Conservation (phyloP, 2,797 vertebrate species). For the Picus viridis region DNA sequence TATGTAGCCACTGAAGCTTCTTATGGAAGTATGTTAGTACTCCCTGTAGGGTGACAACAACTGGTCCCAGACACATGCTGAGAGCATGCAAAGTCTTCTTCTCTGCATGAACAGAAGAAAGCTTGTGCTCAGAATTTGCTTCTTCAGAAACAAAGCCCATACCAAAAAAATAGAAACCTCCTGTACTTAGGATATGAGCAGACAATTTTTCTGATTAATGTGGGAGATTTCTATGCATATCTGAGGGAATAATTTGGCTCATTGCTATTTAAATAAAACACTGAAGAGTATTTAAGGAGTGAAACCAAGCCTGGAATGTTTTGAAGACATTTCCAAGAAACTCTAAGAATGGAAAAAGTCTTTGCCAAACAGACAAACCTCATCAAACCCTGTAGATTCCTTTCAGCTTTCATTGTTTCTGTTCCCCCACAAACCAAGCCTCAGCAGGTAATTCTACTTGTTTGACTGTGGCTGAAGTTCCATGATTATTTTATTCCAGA, state of each 20-base stretch:
- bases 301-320: slow-evolving; percentile 61
- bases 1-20: background rate
- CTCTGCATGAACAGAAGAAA: background rate
- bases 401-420: slow-evolving; percentile 58
- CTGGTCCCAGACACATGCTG: background rate
- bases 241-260: slow-evolving; percentile 56
- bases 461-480: background rate
- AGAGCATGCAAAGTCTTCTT: background rate
- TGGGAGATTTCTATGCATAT: slow-evolving; percentile 29
- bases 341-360: slow-evolving; percentile 40
- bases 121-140: background rate
- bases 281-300: slow-evolving; percentile 35
- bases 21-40: background rate
- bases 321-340: slow-evolving; percentile 62
- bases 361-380: slow-evolving; percentile 60
- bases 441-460: slow-evolving; percentile 58
- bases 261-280: slow-evolving; percentile 53
- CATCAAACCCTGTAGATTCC: slow-evolving; percentile 46
- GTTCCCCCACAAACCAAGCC: slow-evolving; percentile 1
- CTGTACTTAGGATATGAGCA: background rate
- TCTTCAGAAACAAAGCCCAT: background rate
- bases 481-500: slow-evolving; percentile 11
- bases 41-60: background rate
- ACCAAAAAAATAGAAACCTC: background rate
- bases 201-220: slow-evolving; percentile 42